Conservation (phyloP, 1,140 invertebrate genomes). For the Anagrus nilaparvatae region DNA sequence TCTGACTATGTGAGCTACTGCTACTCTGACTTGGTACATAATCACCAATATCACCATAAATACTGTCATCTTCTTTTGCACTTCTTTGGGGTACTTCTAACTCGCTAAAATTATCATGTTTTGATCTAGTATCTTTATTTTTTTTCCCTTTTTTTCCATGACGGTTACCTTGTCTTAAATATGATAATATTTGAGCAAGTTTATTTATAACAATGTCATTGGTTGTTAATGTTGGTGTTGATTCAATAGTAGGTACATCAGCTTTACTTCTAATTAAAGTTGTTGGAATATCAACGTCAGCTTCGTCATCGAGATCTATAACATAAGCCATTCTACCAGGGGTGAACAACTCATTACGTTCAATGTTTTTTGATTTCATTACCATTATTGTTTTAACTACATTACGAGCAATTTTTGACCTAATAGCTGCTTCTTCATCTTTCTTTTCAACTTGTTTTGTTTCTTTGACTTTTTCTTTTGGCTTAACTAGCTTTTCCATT, state of each 20-base stretch:
- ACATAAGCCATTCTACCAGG: slow-evolving; percentile 97
- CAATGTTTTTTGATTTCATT: slow-evolving; percentile 58
- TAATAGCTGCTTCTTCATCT: slow-evolving; percentile 70
- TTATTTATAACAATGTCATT: slow-evolving; percentile 97
- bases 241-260: slow-evolving; percentile 76
- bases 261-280: slow-evolving; percentile 91
- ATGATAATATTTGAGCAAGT: slow-evolving; percentile 91
- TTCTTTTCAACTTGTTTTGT: slow-evolving; percentile 50
- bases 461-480: slow-evolving; percentile 41
- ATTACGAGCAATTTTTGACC: slow-evolving; percentile 66
- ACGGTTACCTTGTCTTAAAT: slow-evolving; percentile 71
- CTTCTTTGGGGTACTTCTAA: slow-evolving; percentile 15
- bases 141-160: slow-evolving; percentile 71
- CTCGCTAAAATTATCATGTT: slow-evolving; percentile 24
- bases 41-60: slow-evolving; percentile 91
- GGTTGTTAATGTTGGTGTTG: slow-evolving; percentile 74
- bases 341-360: slow-evolving; percentile 89
- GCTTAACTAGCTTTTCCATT: slow-evolving; percentile 60
- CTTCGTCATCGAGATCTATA: slow-evolving; percentile 88
- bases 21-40: slow-evolving; percentile 58
- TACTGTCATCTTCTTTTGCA: slow-evolving; percentile 58
- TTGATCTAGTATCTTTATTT: slow-evolving; percentile 44
- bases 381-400: slow-evolving; percentile 59
- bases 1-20: slow-evolving; percentile 20
- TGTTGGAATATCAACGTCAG: slow-evolving; percentile 89